These are phyloP conservation scores for Rhingia campestris DNA, from an alignment of 2,888 invertebrate species.

Conservation along the genomic window DNA sequence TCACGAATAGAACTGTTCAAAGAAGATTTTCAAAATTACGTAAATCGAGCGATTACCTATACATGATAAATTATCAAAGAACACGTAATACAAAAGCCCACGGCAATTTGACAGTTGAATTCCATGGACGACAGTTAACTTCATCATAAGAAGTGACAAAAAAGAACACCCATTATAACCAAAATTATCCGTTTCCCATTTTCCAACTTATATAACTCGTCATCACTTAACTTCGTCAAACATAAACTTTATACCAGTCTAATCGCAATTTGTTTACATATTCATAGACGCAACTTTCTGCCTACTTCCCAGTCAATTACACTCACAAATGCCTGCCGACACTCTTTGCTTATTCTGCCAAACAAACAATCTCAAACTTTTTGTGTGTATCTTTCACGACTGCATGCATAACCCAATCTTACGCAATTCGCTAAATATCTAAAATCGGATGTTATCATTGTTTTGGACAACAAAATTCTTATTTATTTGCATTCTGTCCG, in stretches of 20 bases:
- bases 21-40: no score
- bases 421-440: constrained; percentile 20
- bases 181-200: neutral
- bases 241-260: neutral
- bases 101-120: no score
- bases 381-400: neutral
- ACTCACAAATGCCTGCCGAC: neutral
- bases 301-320: constrained; percentile 32
- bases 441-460: neutral
- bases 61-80: no score
- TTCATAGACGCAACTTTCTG: constrained; percentile 1
- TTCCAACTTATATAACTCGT: constrained; percentile 10
- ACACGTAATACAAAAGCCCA: no score
- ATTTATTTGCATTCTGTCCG: neutral
- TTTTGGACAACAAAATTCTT: constrained; percentile 10
- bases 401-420: constrained; percentile 9
- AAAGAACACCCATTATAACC: no score
- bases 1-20: no score
- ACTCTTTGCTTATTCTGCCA: constrained; percentile 6
- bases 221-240: constrained; percentile 1
- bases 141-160: no score
- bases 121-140: no score
- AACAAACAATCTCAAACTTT: no score
- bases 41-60: no score
- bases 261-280: constrained; percentile 13